These are phyloP conservation scores for Cepaea hortensis DNA, from an alignment of 2,888 invertebrate genomes.

Conservation along the genomic window DNA sequence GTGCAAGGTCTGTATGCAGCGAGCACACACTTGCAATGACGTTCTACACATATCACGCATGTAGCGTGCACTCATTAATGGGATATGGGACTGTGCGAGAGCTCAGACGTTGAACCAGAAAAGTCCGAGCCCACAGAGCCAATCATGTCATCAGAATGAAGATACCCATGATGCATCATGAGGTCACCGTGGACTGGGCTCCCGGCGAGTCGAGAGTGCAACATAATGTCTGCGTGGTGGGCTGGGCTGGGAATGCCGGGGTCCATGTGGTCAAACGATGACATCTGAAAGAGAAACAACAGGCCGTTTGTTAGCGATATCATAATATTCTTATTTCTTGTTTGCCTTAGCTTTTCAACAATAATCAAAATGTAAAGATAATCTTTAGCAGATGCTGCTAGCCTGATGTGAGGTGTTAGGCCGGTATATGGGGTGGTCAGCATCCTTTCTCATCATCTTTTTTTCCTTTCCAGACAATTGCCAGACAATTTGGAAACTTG, in stretches of 20 bases:
- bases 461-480: too few species aligned
- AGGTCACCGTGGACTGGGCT: constrained; percentile 43
- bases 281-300: constrained; percentile 63
- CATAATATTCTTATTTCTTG: background rate
- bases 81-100: constrained; percentile 70
- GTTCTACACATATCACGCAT: too few species aligned
- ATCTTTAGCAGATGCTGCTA: too few species aligned
- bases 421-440: too few species aligned
- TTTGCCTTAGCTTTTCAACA: background rate
- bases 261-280: constrained; percentile 69
- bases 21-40: too few species aligned
- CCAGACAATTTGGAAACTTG: too few species aligned
- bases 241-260: constrained; percentile 59
- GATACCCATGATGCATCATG: constrained; percentile 50
- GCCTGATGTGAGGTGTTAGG: too few species aligned
- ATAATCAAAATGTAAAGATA: too few species aligned
- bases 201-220: constrained; percentile 32
- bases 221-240: constrained; percentile 52
- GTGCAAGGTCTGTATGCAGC: too few species aligned
- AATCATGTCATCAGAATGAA: constrained; percentile 57
- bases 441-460: too few species aligned
- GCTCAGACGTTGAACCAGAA: constrained; percentile 67
- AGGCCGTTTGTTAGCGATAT: background rate
- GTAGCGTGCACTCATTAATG: constrained; percentile 55
- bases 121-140: constrained; percentile 68